These are phyloP conservation scores for Aphidius gifuensis DNA, from an alignment of 1,140 invertebrate genomes.

Conservation along the genomic window DNA sequence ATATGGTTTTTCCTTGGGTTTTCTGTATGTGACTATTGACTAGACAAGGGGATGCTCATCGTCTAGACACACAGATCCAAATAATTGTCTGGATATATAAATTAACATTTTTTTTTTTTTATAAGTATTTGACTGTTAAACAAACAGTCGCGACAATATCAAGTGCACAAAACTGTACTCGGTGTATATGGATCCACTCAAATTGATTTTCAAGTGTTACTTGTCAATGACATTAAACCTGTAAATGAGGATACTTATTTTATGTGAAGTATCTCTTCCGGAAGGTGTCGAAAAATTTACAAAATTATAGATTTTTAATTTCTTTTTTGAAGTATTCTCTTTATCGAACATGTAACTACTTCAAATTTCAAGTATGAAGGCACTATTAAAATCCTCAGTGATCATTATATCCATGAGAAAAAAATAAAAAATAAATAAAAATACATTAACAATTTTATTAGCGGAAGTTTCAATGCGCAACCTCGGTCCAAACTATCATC, in stretches of 20 bases:
- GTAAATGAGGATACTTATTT: too few relatives aligned
- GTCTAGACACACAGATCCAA: conserved; percentile 50
- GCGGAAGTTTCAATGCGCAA: too few relatives aligned
- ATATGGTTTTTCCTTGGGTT: conserved; percentile 9
- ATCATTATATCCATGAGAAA: too few relatives aligned
- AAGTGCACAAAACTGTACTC: conserved; percentile 30
- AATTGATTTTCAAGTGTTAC: too few relatives aligned
- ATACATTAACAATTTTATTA: too few relatives aligned
- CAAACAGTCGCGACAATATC: conserved; percentile 20
- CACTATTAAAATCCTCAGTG: too few relatives aligned
- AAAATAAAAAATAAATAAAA: too few relatives aligned
- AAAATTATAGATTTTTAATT: not conserved
- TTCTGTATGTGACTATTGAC: not conserved
- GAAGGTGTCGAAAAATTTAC: conserved; percentile 5
- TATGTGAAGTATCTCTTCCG: too few relatives aligned
- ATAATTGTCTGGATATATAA: conserved; percentile 41
- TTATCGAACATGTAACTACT: too few relatives aligned
- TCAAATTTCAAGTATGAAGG: too few relatives aligned
- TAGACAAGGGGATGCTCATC: conserved; percentile 23
- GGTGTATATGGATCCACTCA: not conserved
- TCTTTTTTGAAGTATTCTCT: conserved; percentile 3
- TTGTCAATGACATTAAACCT: too few relatives aligned
- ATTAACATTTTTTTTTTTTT: conserved; percentile 10
- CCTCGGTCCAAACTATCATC: too few relatives aligned
- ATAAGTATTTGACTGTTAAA: conserved; percentile 29